Base-by-base conservation (phyloP, 2,888 invertebrate genomes). In the Hirtodrosophila cameraria region DNA sequence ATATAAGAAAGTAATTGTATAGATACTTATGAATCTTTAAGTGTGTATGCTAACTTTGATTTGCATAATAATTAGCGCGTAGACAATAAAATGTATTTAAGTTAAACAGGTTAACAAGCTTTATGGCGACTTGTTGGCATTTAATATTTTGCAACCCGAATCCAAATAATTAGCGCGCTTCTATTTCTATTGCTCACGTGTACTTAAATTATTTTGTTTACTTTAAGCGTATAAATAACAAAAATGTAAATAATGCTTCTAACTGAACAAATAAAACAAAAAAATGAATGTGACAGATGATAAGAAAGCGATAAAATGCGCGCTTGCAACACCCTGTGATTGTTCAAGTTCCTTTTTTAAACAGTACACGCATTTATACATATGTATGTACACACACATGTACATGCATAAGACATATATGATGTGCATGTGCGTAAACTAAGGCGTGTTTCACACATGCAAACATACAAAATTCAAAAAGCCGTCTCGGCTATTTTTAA, bases 401-500 rank as follows among this genome's bases (percentile, higher is more conserved):
- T 13, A 8, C 13, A n/a, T n/a, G n/a, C n/a, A n/a, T n/a, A n/a
- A n/a, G n/a, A n/a, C n/a, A n/a, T n/a, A n/a, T n/a, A n/a, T n/a
- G n/a, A n/a, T 52, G n/a, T 41, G 15, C 20, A 36, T 48, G 50
- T 53, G 38, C 25, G 39, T 53, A 70, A 68, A 62, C 67, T 48
- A 25, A 69, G 71, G 68, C 80, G 62, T 70, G 73, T 64, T 70
- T 54, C 30, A 20, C 46, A 23, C 30, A 52, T 18, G 39, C 13
- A 49, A 4, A 50, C 7, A 18, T 6, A 31, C 13, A 43, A 35
- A 52, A 38, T 49, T 28, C 57, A 38, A 45, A 63, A 79, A 66
- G 60, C 67, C 59, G 54, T 68, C 59, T 9, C n/a, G 57, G 61
- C 75, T 80, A 83, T 75, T 80, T 83, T 77, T 83, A 80, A 75